Evolutionary conservation across 2,113 vertebrate genomes (phyloP), one percentile per base, ranked within the genome.

Genomic region (Oncorhynchus tshawytscha): DNA sequence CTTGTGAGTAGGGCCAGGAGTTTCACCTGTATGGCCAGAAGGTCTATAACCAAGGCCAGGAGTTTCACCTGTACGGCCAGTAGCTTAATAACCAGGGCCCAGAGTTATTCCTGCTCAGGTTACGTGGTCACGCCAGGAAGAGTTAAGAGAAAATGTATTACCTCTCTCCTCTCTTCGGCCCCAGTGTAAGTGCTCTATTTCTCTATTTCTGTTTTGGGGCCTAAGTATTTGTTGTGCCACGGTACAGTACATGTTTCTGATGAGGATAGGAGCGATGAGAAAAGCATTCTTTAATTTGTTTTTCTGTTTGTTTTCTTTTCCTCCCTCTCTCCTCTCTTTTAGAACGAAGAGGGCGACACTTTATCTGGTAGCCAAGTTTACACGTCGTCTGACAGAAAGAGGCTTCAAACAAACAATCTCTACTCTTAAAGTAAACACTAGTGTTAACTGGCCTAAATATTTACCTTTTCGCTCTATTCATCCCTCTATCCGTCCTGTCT

Each of bases 331-430:
- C 68, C n/a, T 83, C 83, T 39, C 39, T 8, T 39, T 39, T 39
- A 39, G 39, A 39, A 39, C 7, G 39, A 86, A 77, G 67, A 6
- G 78, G 73, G 78, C 72, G 31, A 29, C 73, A 84, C 90, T 94
- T 94, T 91, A 92, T 92, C 92, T 91, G 87, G 86, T 78, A 88
- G 94, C 91, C 91, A 92, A 92, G 92, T 94, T 94, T 93, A 94
- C 91, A 92, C 88, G 85, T 92, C 88, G 15, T 91, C 82, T 39
- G 8, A 39, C 39, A 87, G 86, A 80, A 73, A 82, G 76, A 91
- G 82, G 90, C 81, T 62, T 94, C 92, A 91, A 90, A 93, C 91
- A 94, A 94, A 94, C 94, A 92, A 79, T 78, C 74, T 78, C 89
- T 90, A 84, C 86, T 91, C 90, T 93, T 91, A 91, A 91, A 80